Evolutionary conservation across 2,113 vertebrate species (phyloP), one percentile per base, ranked within the genome.

Genomic region (Excalfactoria chinensis): DNA sequence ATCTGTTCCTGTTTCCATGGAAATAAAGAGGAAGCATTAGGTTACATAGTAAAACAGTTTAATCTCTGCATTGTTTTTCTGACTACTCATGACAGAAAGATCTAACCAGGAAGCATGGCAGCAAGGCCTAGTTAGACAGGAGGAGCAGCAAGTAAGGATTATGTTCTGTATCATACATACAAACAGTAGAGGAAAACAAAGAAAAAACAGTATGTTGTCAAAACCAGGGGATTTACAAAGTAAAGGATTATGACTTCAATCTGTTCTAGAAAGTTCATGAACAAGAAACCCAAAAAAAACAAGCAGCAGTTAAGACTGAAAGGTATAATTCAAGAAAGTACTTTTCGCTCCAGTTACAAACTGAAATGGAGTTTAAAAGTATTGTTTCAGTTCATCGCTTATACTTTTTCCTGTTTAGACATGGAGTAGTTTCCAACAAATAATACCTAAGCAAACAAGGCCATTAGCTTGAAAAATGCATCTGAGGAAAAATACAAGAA

Each of bases 141-240:
- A 86, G 40, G 4, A 92, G 26, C 41, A 68, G 60, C 19, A 82
- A 32, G 34, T 17, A 80, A 70, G 46, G 28, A 86, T 90, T 88
- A 86, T 88, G 28, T 30, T 88, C 34, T 51, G 62, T 8, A 4
- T 41, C 73, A 69, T 49, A 66, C 22, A 62, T 13, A 91, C 72
- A 70, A 70, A 53, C 34, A 30, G 51, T 17, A 8, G 15, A 6
- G 4, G 40, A 32, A 35, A 40, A 51, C 19, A 11, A 32, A 26
- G 16, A 11, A 49, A 70, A 86, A 91, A 35, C 32, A 88, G 40
- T 51, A 68, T n/a, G 53, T 48, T 86, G 81, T 75, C 58, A 89
- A 75, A 93, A 84, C 21, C 6, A 60, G 8, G 20, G 48, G 81
- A 92, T 90, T 90, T 95, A 77, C 84, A 94, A 89, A 89, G 40